Evolutionary conservation across 64 coral and sea anemone genomes (phyloP), one percentile per base, ranked within the genome.

Genomic region (Montipora capricornis): DNA sequence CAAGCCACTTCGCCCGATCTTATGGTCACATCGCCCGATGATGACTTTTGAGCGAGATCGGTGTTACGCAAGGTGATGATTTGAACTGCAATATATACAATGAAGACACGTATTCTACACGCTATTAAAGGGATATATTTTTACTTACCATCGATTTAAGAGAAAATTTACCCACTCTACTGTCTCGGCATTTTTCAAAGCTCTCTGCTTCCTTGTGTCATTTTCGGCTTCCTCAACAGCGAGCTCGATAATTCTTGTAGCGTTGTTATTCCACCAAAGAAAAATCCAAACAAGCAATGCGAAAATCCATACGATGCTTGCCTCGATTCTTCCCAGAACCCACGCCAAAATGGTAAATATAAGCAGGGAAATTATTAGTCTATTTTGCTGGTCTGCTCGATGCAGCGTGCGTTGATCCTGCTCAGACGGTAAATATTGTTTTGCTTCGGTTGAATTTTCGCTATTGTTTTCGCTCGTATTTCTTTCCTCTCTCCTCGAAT

Each of bases 161-260:
- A 95, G 53, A 47, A 95, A 95, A 46, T 95, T 95, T 51, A 95
- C 45, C 94, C 94, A 95, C 80, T 95, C 94, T 2, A 74, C 89
- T 1, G 94, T 95, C 53, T 95, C 94, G 1, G 89, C 74, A 74
- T 95, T 79, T 26, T 84, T 74, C 81, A 91, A 70, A 37, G 94
- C 94, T 37, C 75, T 44, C 20, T 91, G 74, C 73, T 89, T 58
- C 13, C 89, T 76, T 19, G 24, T 83, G 15, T 95, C 88, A 19
- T 87, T 59, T 19, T 91, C 94, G 0, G 89, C 94, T 64, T 93
- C 74, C 44, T 88, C 87, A 19, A 59, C 76, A 48, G 87, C 92
- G 47, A 88, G 60, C 15, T 93, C 84, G 20, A 88, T 68, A 51
- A 93, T 49, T 12, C 49, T 73, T 10, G 82, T 45, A 81, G 87